Base-by-base conservation (phyloP, 2,888 invertebrate species). In the Ypsolopha scabrella region DNA sequence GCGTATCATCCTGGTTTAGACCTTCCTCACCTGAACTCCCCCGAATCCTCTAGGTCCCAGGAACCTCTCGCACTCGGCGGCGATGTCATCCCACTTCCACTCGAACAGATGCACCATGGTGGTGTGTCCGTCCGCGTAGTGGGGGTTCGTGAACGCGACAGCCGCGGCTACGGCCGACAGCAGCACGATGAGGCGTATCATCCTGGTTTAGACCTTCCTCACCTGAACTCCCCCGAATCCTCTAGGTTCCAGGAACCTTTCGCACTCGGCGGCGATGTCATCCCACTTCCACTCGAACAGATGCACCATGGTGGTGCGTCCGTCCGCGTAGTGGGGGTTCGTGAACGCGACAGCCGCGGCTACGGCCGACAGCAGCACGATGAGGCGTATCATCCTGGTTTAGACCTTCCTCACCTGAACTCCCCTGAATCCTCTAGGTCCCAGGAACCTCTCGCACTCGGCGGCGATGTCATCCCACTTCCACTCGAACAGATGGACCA, bases 401-500 rank as follows among this genome's bases (percentile, higher is more conserved):
- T n/a, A n/a, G n/a, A n/a, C n/a, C n/a, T n/a, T n/a, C 4, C 24
- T 24, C 24, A 92, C 92, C 87, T 93, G 92, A 50, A 93, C 88
- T 52, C 92, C 95, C 49, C 89, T 94, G 67, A 87, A 95, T 41
- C 93, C 94, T 57, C 87, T 88, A 0, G 92, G 91, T 0, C 90
- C 91, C 35, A 95, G 81, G 73, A 93, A 95, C 10, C 87, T 71
- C 66, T 94, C 94, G 67, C 95, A 95, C 70, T 95, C 95, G 33
- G 74, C 80, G 0, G 94, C 95, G 43, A 95, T 92, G 63, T 94
- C 94, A 14, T 82, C 75, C 91, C 92, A 95, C 71, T 92, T 93
- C 95, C 95, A 95, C 69, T 95, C 94, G 58, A 93, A 93, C 10
- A 93, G 76, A 63, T 93, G 93, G n/a, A n/a, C n/a, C n/a, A n/a